These are phyloP conservation scores for Amphilophus citrinellus DNA, from an alignment of 2,113 vertebrate species.

Conservation along the genomic window DNA sequence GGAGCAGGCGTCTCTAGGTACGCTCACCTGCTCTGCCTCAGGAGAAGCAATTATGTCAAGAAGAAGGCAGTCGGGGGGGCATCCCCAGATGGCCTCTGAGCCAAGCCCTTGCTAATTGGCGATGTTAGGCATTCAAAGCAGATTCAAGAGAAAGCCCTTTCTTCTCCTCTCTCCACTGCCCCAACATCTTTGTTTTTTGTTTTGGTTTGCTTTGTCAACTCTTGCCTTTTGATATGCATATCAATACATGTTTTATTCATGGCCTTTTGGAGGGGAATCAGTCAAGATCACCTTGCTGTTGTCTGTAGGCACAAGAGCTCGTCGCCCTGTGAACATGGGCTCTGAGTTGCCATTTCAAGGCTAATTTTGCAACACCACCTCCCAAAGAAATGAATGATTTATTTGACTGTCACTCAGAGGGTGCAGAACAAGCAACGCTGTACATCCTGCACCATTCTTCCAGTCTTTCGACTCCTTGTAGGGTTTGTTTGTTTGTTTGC, in stretches of 20 bases:
- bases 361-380: constrained; percentile 36
- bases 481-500: background rate
- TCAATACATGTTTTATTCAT: constrained; percentile 83
- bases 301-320: constrained; percentile 43
- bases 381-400: constrained; percentile 67
- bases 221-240: constrained; percentile 79
- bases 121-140: constrained; percentile 73
- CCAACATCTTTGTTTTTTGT: constrained; percentile 73
- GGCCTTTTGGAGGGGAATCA: constrained; percentile 57
- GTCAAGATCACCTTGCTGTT: constrained; percentile 63
- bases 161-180: constrained; percentile 27
- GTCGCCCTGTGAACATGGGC: constrained; percentile 15
- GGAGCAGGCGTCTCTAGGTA: constrained; percentile 70
- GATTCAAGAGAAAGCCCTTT: constrained; percentile 46
- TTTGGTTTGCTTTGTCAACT: constrained; percentile 79
- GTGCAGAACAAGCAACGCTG: constrained; percentile 38
- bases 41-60: constrained; percentile 86
- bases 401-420: constrained; percentile 59
- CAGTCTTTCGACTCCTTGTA: constrained; percentile 33
- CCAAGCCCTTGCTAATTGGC: constrained; percentile 80
- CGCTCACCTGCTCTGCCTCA: constrained; percentile 78
- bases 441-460: constrained; percentile 28
- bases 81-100: constrained; percentile 69
- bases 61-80: constrained; percentile 54
- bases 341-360: constrained; percentile 55